These are phyloP conservation scores for Galeopterus variegatus DNA, from an alignment of 2,113 vertebrate genomes.

Conservation along the genomic window DNA sequence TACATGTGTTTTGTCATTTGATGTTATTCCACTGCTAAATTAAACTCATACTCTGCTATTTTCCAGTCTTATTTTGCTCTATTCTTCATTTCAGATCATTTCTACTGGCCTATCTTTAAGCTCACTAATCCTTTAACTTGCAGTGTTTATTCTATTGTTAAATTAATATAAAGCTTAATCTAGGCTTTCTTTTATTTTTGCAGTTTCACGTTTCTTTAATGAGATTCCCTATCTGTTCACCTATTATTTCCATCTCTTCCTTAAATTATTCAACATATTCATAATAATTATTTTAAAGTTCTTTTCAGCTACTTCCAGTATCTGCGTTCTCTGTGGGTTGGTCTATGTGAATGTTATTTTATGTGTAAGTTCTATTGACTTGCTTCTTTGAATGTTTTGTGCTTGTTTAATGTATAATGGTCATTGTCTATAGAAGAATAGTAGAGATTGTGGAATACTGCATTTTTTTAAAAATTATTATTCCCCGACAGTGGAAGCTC, in stretches of 20 bases:
- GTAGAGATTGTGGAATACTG: background rate
- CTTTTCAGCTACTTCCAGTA: background rate
- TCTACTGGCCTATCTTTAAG: background rate
- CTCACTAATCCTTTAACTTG: background rate
- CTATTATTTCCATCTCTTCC: background rate
- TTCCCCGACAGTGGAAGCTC: background rate
- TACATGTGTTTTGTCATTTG: background rate
- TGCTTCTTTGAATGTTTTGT: background rate
- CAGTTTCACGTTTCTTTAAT: background rate
- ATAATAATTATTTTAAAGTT: background rate
- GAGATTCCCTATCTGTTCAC: background rate
- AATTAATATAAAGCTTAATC: background rate
- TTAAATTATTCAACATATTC: background rate
- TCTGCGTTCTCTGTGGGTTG: background rate
- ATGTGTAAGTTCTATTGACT: background rate
- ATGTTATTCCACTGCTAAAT: background rate
- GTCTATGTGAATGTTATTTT: background rate
- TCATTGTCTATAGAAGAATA: background rate
- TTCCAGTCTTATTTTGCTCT: background rate
- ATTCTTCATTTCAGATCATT: background rate
- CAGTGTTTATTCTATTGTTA: background rate
- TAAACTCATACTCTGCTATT: background rate
- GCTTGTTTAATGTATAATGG: background rate
- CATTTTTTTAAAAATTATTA: background rate
- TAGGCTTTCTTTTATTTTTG: slow-evolving; percentile 14